Evolutionary conservation across 2,113 vertebrate genomes (phyloP).

Genomic region (Scopus umbretta): DNA sequence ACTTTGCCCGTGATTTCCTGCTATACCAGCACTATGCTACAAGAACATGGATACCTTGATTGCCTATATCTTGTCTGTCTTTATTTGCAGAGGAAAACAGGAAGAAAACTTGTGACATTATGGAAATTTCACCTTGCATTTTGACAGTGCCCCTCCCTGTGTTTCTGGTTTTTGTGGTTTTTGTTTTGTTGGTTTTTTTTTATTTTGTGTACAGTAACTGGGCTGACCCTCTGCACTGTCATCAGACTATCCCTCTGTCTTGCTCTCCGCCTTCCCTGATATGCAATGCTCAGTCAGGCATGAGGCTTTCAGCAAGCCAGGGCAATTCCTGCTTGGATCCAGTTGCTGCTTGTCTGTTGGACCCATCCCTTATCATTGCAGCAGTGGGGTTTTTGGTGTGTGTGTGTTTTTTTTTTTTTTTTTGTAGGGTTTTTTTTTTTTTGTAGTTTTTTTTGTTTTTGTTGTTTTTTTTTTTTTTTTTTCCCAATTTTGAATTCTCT

Average conservation of each 20-base stretch:
- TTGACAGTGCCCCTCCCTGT: fast-evolving
- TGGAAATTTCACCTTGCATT: not conserved
- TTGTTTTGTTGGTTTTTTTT: too few relatives aligned
- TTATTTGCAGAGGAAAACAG: not conserved
- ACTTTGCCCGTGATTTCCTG: not conserved
- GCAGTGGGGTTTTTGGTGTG: not conserved
- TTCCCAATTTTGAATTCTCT: not conserved
- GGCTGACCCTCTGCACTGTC: not conserved
- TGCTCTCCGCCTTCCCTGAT: not conserved
- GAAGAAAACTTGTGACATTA: not conserved
- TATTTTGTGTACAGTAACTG: not conserved
- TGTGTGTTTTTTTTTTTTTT: not conserved
- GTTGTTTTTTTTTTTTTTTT: not conserved
- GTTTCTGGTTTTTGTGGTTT: too few relatives aligned
- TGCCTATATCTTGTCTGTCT: not conserved
- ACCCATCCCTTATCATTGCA: not conserved
- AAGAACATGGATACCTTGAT: not conserved
- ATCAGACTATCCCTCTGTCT: not conserved
- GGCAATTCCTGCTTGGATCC: not conserved
- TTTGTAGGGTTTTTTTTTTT: not conserved
- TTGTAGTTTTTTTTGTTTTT: not conserved
- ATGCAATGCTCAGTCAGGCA: not conserved
- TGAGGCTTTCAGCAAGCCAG: not conserved
- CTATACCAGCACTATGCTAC: not conserved
- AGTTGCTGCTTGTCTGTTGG: not conserved